These are phyloP conservation scores for Drosophila athabasca DNA, from an alignment of 1,140 invertebrate species.

Conservation along the genomic window DNA sequence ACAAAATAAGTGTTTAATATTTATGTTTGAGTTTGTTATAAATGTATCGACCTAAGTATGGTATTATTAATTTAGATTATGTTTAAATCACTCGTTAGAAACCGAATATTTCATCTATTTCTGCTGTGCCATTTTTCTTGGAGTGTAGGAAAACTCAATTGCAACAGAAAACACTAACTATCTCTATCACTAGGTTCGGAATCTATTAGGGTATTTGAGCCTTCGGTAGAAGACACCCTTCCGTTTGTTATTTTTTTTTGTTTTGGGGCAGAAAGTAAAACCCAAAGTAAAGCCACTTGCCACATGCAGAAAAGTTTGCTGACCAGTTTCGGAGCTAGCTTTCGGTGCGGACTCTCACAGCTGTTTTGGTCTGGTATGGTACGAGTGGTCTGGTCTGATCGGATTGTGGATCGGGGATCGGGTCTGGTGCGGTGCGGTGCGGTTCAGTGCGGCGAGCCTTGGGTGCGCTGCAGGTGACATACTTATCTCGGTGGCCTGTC, in stretches of 20 bases:
- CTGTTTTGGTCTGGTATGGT: constrained; percentile 39
- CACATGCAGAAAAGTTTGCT: background rate
- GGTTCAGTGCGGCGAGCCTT: constrained; percentile 17
- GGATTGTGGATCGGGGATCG: background rate
- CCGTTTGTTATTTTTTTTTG: background rate
- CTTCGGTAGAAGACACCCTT: background rate
- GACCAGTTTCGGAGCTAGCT: constrained; percentile 13
- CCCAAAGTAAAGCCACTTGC: constrained; percentile 35
- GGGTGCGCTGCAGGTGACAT: constrained; percentile 70
- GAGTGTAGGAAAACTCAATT: no score
- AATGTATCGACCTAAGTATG: no score
- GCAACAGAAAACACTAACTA: no score
- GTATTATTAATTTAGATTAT: no score
- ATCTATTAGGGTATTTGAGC: no score
- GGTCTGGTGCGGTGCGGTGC: constrained; percentile 19
- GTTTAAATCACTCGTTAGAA: no score
- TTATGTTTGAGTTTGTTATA: no score
- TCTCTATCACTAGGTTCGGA: no score
- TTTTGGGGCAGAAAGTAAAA: constrained; percentile 72
- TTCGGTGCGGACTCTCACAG: constrained; percentile 21
- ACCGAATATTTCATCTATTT: no score
- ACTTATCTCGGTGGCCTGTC: constrained; percentile 70
- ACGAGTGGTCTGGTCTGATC: constrained; percentile 2
- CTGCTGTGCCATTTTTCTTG: no score
- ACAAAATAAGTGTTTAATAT: no score